A percentile compares a stretch with the other conserved stretches of the same genome.
These are phyloP conservation scores for Chromis chromis DNA, from an alignment of 2,797 vertebrate species.

Conservation along the genomic window DNA sequence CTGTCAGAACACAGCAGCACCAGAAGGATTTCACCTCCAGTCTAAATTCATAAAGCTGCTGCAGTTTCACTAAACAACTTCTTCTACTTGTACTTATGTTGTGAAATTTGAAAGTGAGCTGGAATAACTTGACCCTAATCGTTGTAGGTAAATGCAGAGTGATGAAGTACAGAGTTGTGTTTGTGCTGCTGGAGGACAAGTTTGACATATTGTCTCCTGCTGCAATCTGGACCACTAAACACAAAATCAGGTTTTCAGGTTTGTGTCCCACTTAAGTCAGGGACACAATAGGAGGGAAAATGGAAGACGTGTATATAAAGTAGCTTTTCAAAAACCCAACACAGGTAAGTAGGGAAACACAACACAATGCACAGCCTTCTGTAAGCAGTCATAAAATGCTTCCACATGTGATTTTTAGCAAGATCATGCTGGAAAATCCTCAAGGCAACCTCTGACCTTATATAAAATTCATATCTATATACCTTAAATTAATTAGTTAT, in stretches of 20 bases:
- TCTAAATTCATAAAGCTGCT: slow-evolving; percentile 1
- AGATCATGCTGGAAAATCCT: no score
- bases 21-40: neutral
- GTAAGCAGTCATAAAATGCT: no score
- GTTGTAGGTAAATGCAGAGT: slow-evolving; percentile 11
- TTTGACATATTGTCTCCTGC: slow-evolving; percentile 31
- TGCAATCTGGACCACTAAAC: slow-evolving; percentile 43
- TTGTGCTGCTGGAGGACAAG: slow-evolving; percentile 18
- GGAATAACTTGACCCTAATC: neutral
- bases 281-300: slow-evolving; percentile 8
- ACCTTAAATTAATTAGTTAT: no score
- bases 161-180: slow-evolving; percentile 10
- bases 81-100: neutral
- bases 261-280: slow-evolving; percentile 50
- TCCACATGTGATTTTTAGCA: no score
- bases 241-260: slow-evolving; percentile 26
- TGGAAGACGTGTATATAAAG: neutral
- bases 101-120: slow-evolving; percentile 14
- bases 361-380: no score
- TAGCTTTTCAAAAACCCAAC: neutral
- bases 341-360: neutral
- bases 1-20: neutral
- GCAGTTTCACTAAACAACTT: slow-evolving; percentile 3
- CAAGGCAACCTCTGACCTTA: no score
- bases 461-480: no score